Percentiles rank a stretch among this genome's conserved stretches.
phyloP scores from a whole-genome alignment of 2,113 vertebrate genomes.

The Oncorhynchus masou region DNA sequence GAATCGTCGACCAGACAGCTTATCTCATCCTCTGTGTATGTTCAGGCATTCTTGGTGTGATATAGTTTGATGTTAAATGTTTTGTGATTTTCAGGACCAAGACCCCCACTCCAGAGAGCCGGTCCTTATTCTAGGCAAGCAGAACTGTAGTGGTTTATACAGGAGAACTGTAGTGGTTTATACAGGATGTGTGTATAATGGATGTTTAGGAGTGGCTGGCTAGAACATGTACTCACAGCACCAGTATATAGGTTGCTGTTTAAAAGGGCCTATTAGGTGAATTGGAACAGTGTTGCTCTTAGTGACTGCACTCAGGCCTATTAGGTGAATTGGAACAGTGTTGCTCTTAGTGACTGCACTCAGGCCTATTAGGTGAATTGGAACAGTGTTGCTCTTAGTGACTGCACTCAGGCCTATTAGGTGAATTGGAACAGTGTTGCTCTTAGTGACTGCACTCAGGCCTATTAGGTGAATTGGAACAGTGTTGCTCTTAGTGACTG shows the following conservation, averaged over 20 bases:
- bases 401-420: not conserved
- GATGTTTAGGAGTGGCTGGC: constrained; percentile 42
- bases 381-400: too few relatives aligned
- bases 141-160: not conserved
- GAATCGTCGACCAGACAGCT: not conserved
- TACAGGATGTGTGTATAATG: not conserved
- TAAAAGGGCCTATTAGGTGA: constrained; percentile 39
- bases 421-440: too few relatives aligned
- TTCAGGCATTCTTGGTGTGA: too few relatives aligned
- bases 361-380: not conserved
- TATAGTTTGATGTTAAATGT: too few relatives aligned
- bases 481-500: too few relatives aligned
- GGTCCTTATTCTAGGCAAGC: not conserved
- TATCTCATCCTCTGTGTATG: not conserved
- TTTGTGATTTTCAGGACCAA: too few relatives aligned
- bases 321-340: not conserved
- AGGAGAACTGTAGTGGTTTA: too few relatives aligned
- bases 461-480: too few relatives aligned
- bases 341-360: too few relatives aligned
- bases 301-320: constrained; percentile 4
- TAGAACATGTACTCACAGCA: constrained; percentile 48
- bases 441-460: not conserved
- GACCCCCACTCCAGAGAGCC: not conserved
- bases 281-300: too few relatives aligned
- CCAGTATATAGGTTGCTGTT: constrained; percentile 49